A percentile compares a stretch with the other conserved stretches of the same genome.
Evolutionary conservation across 2,113 vertebrate species (phyloP).

Genomic region (Lophius piscatorius): DNA sequence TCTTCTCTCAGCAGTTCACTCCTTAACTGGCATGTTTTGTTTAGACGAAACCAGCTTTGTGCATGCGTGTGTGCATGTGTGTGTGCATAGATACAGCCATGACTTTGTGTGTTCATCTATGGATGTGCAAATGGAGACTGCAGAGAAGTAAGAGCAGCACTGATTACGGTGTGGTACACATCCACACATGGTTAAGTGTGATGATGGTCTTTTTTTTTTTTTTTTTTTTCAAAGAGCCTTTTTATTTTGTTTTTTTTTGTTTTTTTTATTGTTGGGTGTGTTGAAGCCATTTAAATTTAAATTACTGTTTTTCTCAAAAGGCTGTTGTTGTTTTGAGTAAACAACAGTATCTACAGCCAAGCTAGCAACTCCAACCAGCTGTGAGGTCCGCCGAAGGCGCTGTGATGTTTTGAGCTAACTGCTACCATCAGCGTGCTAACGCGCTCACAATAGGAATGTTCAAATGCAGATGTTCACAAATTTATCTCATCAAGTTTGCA

Average conservation of each 20-base stretch:
- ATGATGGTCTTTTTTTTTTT: neutral
- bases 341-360: too few species aligned
- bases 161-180: slow-evolving; percentile 1
- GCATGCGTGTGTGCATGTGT: neutral
- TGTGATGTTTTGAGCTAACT: neutral
- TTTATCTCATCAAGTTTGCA: too few species aligned
- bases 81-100: neutral
- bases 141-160: neutral
- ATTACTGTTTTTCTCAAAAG: too few species aligned
- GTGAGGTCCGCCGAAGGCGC: too few species aligned
- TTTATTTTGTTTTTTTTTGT: neutral
- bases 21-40: slow-evolving; percentile 39
- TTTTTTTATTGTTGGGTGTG: too few species aligned
- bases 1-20: slow-evolving; percentile 19
- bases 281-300: too few species aligned
- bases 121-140: neutral
- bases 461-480: too few species aligned
- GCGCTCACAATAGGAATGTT: neutral
- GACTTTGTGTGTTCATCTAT: neutral
- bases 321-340: too few species aligned
- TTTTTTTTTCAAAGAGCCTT: too few species aligned
- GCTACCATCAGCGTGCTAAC: neutral
- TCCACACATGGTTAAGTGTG: neutral
- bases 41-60: slow-evolving; percentile 33
- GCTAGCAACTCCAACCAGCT: too few species aligned